Conservation (phyloP, 2,888 invertebrate species). For the Cynaeus angustus region DNA sequence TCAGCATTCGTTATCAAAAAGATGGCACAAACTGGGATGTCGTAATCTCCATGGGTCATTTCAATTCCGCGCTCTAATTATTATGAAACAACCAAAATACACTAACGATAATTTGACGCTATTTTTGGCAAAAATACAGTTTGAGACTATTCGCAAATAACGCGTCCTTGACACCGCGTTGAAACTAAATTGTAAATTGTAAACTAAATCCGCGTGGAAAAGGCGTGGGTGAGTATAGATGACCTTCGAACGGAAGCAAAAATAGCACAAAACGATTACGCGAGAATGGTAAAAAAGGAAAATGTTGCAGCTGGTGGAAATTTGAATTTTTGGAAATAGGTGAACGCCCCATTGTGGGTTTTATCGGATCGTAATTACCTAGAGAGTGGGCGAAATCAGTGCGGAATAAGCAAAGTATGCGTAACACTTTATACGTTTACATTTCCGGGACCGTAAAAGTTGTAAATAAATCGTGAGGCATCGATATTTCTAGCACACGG, state of each 20-base stretch:
- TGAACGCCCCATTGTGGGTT: conserved; percentile 25
- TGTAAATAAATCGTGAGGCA: conserved; percentile 54
- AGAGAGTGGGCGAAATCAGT: conserved; percentile 42
- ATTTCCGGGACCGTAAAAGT: conserved; percentile 58
- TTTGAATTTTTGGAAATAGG: conserved; percentile 8
- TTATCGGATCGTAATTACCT: conserved; percentile 41
- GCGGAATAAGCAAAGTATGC: conserved; percentile 48
- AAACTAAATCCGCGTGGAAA: too few species aligned
- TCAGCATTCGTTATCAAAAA: conserved; percentile 37
- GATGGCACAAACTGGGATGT: conserved; percentile 37
- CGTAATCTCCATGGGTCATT: conserved; percentile 46
- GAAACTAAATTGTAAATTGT: neutral
- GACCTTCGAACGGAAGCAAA: conserved; percentile 5
- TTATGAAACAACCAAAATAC: conserved; percentile 20
- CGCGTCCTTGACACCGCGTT: conserved; percentile 28
- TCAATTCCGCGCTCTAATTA: conserved; percentile 27
- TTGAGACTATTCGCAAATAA: neutral
- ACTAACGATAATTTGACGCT: neutral
- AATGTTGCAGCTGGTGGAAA: neutral
- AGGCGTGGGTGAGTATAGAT: neutral
- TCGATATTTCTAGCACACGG: conserved; percentile 50
- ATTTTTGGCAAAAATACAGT: conserved; percentile 9
- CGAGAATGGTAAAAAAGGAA: neutral
- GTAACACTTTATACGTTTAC: conserved; percentile 53
- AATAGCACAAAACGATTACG: conserved; percentile 5